A percentile compares a stretch with the other conserved stretches of the same genome.
Evolutionary conservation across 2,888 invertebrate species (phyloP).

Genomic region (Rosalia funebris): DNA sequence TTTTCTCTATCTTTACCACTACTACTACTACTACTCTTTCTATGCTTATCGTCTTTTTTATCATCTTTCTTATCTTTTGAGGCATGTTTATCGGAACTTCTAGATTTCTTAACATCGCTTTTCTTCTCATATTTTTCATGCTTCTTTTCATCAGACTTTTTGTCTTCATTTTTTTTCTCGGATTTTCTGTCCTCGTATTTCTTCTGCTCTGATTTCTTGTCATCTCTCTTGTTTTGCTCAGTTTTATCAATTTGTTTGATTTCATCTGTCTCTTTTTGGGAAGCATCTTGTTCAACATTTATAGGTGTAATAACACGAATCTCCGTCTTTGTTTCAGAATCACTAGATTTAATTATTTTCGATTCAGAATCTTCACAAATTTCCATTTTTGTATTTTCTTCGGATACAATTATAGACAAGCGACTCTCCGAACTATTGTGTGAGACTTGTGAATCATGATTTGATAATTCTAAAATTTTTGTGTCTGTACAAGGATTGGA

Average conservation of each 20-base stretch:
- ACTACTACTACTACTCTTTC: constrained; percentile 36
- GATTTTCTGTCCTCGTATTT: constrained; percentile 25
- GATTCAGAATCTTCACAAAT: constrained; percentile 52
- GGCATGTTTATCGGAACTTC: constrained; percentile 62
- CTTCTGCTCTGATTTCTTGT: constrained; percentile 26
- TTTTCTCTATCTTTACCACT: constrained; percentile 48
- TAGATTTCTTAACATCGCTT: constrained; percentile 40
- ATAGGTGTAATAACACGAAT: constrained; percentile 11
- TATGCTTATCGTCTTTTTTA: constrained; percentile 53
- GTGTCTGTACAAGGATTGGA: constrained; percentile 58
- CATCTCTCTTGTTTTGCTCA: constrained; percentile 27
- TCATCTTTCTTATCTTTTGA: constrained; percentile 60
- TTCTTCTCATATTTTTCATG: constrained; percentile 36
- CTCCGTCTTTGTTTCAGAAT: constrained; percentile 19
- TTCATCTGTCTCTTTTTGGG: constrained; percentile 20
- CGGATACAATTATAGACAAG: constrained; percentile 67
- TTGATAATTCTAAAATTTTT: constrained; percentile 60
- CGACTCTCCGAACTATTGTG: constrained; percentile 72
- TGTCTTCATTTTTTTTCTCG: constrained; percentile 11
- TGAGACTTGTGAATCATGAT: constrained; percentile 72
- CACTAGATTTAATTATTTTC: constrained; percentile 34
- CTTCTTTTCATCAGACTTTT: constrained; percentile 32
- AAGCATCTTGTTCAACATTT: constrained; percentile 16
- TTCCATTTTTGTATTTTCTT: constrained; percentile 64
- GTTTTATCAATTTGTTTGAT: constrained; percentile 23